Evolutionary conservation across 2,888 invertebrate species (phyloP).

Genomic region (Amiota communis): DNA sequence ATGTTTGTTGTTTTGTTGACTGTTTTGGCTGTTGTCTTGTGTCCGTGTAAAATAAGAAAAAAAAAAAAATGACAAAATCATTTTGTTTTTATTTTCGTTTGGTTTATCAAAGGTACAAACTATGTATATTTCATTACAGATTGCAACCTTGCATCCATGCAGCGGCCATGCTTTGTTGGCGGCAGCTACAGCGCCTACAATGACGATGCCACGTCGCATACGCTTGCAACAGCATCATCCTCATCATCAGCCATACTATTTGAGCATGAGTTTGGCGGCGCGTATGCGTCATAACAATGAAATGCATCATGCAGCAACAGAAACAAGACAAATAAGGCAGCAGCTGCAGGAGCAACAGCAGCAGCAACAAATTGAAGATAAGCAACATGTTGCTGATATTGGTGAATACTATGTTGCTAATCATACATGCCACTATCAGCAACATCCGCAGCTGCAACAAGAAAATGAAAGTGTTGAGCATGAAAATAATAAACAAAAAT

Average conservation of each 20-base stretch:
- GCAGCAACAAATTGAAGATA: conserved; percentile 33
- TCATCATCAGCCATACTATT: conserved; percentile 6
- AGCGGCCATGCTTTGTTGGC: too few species aligned
- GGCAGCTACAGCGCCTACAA: too few species aligned
- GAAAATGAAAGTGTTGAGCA: conserved; percentile 32
- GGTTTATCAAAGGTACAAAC: conserved; percentile 6
- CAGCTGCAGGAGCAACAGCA: conserved; percentile 43
- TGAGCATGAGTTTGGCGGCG: conserved; percentile 19
- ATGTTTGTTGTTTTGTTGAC: conserved; percentile 42
- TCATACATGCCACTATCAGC: conserved; percentile 29
- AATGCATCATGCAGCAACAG: not conserved
- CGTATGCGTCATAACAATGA: conserved; percentile 24
- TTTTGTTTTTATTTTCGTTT: conserved; percentile 20
- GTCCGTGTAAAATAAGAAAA: conserved; percentile 28
- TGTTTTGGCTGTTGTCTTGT: conserved; percentile 47
- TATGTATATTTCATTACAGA: conserved; percentile 44
- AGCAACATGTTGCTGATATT: conserved; percentile 17
- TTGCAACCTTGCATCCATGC: conserved; percentile 9
- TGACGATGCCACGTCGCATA: conserved; percentile 40
- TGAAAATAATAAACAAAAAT: conserved; percentile 22
- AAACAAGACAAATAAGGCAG: conserved; percentile 24
- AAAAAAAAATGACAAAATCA: conserved; percentile 20
- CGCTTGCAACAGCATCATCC: conserved; percentile 44
- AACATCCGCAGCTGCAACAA: conserved; percentile 31
- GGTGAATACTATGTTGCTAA: conserved; percentile 38